Conservation (phyloP, 1,140 invertebrate species). For the Hypsibius dujardini region DNA sequence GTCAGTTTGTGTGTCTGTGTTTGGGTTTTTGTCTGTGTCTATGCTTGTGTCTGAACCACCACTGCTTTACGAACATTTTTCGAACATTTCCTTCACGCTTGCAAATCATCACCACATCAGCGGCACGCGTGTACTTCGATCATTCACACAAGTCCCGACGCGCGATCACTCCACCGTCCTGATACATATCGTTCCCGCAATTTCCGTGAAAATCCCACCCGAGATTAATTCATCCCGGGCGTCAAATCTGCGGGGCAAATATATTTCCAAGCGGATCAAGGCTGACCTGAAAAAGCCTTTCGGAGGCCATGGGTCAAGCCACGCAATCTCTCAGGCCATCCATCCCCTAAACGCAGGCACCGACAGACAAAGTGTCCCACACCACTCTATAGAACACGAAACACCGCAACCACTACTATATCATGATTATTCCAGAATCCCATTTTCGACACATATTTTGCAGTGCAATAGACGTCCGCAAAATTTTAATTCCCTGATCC, state of each 20-base stretch:
- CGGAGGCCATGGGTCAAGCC: background rate
- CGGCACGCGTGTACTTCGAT: no score
- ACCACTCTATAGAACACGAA: no score
- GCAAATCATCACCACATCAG: no score
- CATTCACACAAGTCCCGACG: background rate
- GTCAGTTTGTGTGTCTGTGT: no score
- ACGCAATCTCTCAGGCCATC: background rate
- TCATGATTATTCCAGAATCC: no score
- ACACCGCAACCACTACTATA: no score
- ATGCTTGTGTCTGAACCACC: no score
- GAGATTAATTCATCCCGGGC: background rate
- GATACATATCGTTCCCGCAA: background rate
- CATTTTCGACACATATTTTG: no score
- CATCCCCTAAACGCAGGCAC: background rate
- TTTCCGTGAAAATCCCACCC: background rate
- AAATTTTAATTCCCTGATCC: background rate
- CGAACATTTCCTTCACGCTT: no score
- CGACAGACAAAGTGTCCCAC: background rate
- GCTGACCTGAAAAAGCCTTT: background rate
- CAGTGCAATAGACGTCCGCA: background rate
- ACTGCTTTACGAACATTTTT: no score
- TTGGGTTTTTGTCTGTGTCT: no score
- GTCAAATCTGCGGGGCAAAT: background rate
- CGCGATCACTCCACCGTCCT: background rate
- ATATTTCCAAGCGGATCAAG: conserved; percentile 1